Conservation (phyloP, 2,888 invertebrate genomes). For the Dolichopus griseipennis region DNA sequence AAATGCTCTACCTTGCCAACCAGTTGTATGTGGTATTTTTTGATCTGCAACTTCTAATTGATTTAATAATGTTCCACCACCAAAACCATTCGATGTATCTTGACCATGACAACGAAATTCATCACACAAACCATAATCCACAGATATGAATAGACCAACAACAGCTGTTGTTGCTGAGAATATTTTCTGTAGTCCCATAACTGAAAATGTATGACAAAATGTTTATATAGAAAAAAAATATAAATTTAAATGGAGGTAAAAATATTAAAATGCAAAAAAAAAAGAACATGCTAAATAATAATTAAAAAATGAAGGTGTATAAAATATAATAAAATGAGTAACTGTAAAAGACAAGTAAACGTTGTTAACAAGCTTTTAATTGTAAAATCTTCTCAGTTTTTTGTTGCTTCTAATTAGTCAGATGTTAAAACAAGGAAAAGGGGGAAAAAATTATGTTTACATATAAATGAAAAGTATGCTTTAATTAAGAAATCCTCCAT, state of each 20-base stretch:
- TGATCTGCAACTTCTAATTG: constrained; percentile 17
- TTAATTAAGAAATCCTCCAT: neutral
- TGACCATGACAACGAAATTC: constrained; percentile 52
- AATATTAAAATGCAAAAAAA: no score
- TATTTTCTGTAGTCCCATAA: constrained; percentile 51
- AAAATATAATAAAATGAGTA: constrained; percentile 1
- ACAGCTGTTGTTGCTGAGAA: constrained; percentile 53
- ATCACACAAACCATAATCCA: constrained; percentile 53
- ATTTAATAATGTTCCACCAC: constrained; percentile 28
- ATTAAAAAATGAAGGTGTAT: no score
- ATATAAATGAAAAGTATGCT: neutral
- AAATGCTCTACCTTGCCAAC: constrained; percentile 47
- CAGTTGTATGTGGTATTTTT: constrained; percentile 29
- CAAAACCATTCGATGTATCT: constrained; percentile 33
- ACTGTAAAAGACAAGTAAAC: neutral
- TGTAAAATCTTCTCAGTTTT: neutral
- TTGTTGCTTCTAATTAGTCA: neutral
- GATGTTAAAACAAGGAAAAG: no score
- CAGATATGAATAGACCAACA: constrained; percentile 52
- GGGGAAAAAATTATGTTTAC: neutral
- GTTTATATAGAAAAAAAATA: neutral
- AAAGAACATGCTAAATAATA: no score
- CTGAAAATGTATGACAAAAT: constrained; percentile 32
- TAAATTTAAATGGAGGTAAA: neutral
- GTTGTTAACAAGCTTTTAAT: constrained; percentile 1